phyloP scores from a whole-genome alignment of 2,888 invertebrate genomes.

The Brenthis daphne region DNA sequence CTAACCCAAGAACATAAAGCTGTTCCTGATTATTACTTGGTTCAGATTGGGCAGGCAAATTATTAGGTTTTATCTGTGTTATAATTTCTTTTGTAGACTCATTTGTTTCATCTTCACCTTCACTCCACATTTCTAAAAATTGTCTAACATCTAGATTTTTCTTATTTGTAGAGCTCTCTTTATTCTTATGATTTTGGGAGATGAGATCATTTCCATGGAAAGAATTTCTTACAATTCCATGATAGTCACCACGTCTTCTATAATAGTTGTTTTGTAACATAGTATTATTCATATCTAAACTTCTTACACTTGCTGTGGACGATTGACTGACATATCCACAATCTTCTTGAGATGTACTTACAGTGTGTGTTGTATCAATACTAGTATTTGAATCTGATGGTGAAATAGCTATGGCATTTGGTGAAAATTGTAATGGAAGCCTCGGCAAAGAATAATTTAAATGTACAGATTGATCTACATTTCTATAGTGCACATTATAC shows the following conservation, averaged over 20 bases:
- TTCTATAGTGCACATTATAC: slow-evolving; percentile 60
- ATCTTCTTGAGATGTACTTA: slow-evolving; percentile 67
- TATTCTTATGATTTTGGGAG: slow-evolving; percentile 41
- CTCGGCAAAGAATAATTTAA: slow-evolving; percentile 58
- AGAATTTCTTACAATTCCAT: slow-evolving; percentile 49
- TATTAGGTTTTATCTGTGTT: slow-evolving; percentile 47
- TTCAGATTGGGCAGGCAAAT: slow-evolving; percentile 50
- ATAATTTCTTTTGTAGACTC: slow-evolving; percentile 56
- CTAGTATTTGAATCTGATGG: slow-evolving; percentile 74
- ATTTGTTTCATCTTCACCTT: slow-evolving; percentile 72
- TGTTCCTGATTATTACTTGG: slow-evolving; percentile 62
- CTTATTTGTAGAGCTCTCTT: slow-evolving; percentile 54
- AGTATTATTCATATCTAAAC: slow-evolving; percentile 62
- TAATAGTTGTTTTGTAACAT: slow-evolving; percentile 61
- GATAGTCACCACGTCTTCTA: slow-evolving; percentile 63
- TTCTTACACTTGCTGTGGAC: slow-evolving; percentile 70
- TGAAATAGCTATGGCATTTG: slow-evolving; percentile 70
- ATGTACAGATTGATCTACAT: slow-evolving; percentile 58
- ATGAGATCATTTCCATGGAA: slow-evolving; percentile 42
- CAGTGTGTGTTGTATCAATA: slow-evolving; percentile 64
- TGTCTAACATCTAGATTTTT: slow-evolving; percentile 72
- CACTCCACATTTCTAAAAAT: slow-evolving; percentile 79
- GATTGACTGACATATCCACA: slow-evolving; percentile 78
- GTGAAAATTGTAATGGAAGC: slow-evolving; percentile 69
- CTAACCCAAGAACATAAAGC: slow-evolving; percentile 74